phyloP scores from a whole-genome alignment of 2,888 invertebrate species.

The Galeruca laticollis region DNA sequence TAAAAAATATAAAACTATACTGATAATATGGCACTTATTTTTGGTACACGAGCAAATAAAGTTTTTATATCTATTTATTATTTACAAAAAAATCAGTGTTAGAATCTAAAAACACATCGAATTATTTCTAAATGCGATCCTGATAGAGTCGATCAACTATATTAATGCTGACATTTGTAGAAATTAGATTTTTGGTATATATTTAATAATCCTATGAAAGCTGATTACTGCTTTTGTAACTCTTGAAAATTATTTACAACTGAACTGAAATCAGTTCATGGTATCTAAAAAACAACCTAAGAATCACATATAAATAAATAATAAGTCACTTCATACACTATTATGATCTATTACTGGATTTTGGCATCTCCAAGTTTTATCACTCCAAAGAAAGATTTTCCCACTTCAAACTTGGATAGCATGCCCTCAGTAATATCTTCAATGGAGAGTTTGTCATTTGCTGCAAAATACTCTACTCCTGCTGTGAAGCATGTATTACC shows the following conservation, averaged over 20 bases:
- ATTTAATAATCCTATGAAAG: neutral
- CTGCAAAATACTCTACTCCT: conserved; percentile 73
- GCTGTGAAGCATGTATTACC: conserved; percentile 83
- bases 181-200: neutral
- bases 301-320: conserved; percentile 26
- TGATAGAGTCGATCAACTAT: neutral
- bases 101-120: neutral
- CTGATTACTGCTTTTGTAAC: neutral
- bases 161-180: neutral
- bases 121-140: neutral
- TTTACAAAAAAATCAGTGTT: neutral
- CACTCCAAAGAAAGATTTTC: conserved; percentile 87
- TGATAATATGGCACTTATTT: neutral
- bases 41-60: no score
- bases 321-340: neutral
- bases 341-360: conserved; percentile 12
- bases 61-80: neutral
- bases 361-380: conserved; percentile 75
- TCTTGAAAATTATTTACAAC: neutral
- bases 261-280: conserved; percentile 19
- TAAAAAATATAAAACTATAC: neutral
- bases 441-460: conserved; percentile 76
- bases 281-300: conserved; percentile 19
- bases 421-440: conserved; percentile 78
- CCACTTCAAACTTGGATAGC: conserved; percentile 78